phyloP scores from a whole-genome alignment of 2,888 invertebrate species.

The Pristionchus entomophagus region DNA sequence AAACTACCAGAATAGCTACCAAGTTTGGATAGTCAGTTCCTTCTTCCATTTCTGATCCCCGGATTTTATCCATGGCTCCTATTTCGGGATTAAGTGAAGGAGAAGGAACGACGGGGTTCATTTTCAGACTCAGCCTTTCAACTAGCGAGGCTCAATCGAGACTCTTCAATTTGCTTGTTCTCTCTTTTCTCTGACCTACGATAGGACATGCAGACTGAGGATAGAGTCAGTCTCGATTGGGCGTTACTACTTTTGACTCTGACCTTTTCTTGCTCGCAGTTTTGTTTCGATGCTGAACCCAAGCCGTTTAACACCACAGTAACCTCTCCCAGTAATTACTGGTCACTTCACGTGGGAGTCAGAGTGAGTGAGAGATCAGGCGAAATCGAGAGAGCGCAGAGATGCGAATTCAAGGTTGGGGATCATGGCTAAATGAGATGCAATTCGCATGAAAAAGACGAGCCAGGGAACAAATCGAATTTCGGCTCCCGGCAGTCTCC shows the following conservation, averaged over 20 bases:
- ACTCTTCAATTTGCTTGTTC: too few relatives aligned
- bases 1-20: too few relatives aligned
- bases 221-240: too few relatives aligned
- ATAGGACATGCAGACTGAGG: too few relatives aligned
- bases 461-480: conserved; percentile 30
- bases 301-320: neutral
- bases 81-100: neutral
- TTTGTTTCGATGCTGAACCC: neutral
- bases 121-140: too few relatives aligned
- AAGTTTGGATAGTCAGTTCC: too few relatives aligned
- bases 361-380: neutral
- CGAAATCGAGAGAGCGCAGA: neutral
- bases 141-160: too few relatives aligned
- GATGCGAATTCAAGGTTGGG: conserved; percentile 36
- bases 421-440: too few relatives aligned
- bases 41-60: neutral
- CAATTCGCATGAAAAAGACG: neutral
- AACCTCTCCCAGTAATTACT: neutral
- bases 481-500: neutral
- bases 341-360: too few relatives aligned
- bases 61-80: neutral
- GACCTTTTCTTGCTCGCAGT: neutral
- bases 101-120: neutral
- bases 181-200: too few relatives aligned
- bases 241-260: too few relatives aligned